These are phyloP conservation scores for Mus caroli DNA, from an alignment of 2,797 vertebrate genomes.

Conservation along the genomic window DNA sequence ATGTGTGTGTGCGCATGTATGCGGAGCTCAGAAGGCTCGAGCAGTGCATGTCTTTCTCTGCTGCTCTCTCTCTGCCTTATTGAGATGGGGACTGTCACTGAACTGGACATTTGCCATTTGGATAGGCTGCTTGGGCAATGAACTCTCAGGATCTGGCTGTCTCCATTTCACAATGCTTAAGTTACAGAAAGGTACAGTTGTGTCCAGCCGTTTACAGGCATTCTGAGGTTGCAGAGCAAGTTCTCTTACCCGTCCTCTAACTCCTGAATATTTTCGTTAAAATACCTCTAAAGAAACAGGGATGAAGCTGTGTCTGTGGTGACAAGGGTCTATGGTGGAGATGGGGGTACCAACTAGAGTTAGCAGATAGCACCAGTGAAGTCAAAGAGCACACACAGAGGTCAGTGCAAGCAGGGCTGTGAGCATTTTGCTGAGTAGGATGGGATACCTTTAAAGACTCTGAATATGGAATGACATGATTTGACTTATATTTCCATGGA, in stretches of 20 bases:
- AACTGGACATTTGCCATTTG: neutral
- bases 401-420: accelerated
- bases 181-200: neutral
- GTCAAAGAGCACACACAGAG: neutral
- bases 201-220: neutral
- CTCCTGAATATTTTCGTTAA: neutral
- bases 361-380: neutral
- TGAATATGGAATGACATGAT: neutral
- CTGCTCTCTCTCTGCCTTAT: neutral
- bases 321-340: too few species aligned
- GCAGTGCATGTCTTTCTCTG: neutral
- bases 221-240: neutral
- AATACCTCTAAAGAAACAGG: neutral
- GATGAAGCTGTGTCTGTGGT: neutral
- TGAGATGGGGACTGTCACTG: neutral
- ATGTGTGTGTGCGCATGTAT: neutral
- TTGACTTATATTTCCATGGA: neutral
- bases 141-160: neutral
- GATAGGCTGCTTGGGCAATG: neutral
- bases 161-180: neutral
- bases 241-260: neutral
- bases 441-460: neutral
- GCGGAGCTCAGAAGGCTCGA: neutral
- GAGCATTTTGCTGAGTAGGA: neutral
- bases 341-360: neutral